Evolutionary conservation across 1,140 invertebrate species (phyloP).

Genomic region (Sitobion miscanthi): DNA sequence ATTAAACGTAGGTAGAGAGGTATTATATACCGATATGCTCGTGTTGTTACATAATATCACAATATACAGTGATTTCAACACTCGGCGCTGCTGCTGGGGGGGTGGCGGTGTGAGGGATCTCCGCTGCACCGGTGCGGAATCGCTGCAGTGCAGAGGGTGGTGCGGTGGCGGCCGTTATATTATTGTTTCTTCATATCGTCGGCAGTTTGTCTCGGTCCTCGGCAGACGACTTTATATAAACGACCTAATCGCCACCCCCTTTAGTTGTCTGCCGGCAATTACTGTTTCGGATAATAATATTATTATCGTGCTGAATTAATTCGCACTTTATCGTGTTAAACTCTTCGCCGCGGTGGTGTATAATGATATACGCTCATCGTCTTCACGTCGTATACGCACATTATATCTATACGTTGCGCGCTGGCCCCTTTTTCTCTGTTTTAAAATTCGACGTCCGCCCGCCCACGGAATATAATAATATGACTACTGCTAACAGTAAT

Average conservation of each 20-base stretch:
- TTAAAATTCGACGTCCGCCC: neutral
- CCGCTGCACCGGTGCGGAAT: neutral
- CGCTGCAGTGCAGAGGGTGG: neutral
- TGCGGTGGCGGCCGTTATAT: neutral
- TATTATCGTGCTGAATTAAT: constrained; percentile 43
- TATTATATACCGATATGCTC: neutral
- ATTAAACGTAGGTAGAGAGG: neutral
- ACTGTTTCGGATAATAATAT: constrained; percentile 36
- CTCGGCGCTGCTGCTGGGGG: too few species aligned
- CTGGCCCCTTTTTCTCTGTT: neutral
- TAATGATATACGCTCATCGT: neutral
- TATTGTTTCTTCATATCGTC: constrained; percentile 27
- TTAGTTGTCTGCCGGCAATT: constrained; percentile 30
- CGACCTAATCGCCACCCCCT: constrained; percentile 33
- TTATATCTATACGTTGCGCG: neutral
- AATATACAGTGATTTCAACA: neutral
- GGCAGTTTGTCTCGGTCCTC: constrained; percentile 50
- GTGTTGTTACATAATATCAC: neutral
- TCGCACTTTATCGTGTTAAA: constrained; percentile 41
- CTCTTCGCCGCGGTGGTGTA: neutral
- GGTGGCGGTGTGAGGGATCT: neutral
- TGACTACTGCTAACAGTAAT: neutral
- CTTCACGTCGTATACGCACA: neutral
- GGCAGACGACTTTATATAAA: constrained; percentile 27
- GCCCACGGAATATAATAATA: neutral